A percentile compares a stretch with the other conserved stretches of the same genome.
Conservation (phyloP, 2,888 invertebrate genomes). For the Lepidochitona cinerea region DNA sequence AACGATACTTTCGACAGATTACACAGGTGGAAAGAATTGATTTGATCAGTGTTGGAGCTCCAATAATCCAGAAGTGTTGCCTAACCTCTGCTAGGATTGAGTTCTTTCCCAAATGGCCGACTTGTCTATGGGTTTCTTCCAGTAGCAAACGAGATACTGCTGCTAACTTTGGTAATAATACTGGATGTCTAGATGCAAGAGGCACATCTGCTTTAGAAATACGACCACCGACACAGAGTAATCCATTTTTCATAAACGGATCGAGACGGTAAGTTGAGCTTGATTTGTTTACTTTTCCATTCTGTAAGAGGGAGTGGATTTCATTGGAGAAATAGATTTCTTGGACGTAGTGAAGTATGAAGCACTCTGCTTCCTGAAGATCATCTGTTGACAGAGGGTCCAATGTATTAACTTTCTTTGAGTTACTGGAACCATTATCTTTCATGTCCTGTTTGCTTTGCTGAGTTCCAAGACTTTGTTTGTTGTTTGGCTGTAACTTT, state of each 20-base stretch:
- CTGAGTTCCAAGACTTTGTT: too few species aligned
- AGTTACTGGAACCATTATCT: too few species aligned
- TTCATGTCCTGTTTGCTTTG: too few species aligned
- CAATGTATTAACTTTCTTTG: too few species aligned
- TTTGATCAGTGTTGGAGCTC: neutral
- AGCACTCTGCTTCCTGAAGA: neutral
- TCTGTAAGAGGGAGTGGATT: neutral
- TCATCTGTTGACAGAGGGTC: neutral
- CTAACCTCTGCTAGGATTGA: too few species aligned
- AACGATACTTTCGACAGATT: slow-evolving; percentile 17
- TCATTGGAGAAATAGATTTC: neutral
- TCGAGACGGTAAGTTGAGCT: neutral
- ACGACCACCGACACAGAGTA: neutral
- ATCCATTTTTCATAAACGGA: neutral
- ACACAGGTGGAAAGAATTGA: too few species aligned
- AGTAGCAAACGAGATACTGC: neutral
- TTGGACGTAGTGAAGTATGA: slow-evolving; percentile 4
- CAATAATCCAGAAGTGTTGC: slow-evolving; percentile 17
- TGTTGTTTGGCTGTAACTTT: too few species aligned
- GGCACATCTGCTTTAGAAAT: too few species aligned
- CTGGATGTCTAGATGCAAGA: neutral
- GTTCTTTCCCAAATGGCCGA: too few species aligned
- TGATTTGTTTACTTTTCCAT: neutral
- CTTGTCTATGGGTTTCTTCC: neutral
- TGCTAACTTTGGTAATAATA: neutral